Conservation (phyloP, 2,797 vertebrate species). For the Babyrousa celebensis region DNA sequence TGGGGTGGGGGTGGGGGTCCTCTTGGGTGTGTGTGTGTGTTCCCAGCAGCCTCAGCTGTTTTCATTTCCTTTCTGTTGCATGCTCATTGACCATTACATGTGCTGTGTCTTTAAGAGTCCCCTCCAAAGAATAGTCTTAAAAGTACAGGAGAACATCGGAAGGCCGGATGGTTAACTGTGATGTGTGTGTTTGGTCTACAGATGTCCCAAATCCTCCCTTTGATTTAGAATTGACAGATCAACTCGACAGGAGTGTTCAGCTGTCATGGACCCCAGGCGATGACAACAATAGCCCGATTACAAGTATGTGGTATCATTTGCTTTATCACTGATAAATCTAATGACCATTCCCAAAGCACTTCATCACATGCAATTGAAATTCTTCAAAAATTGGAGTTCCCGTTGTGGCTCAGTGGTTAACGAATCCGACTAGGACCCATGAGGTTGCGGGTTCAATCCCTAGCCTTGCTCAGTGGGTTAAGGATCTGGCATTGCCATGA, state of each 20-base stretch:
- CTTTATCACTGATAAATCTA: conserved; percentile 19
- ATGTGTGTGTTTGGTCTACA: conserved; percentile 89
- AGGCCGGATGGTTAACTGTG: conserved; percentile 33
- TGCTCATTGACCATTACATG: conserved; percentile 82
- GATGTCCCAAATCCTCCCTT: conserved; percentile 96
- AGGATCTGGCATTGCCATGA: too few species aligned
- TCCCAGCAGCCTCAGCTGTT: conserved; percentile 79
- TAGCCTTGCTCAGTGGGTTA: too few species aligned
- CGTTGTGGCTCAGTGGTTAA: too few species aligned
- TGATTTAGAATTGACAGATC: conserved; percentile 97
- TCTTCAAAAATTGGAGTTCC: not conserved
- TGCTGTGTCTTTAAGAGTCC: conserved; percentile 63
- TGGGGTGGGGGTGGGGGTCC: not conserved
- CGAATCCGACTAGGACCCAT: too few species aligned
- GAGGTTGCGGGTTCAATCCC: too few species aligned
- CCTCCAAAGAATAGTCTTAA: not conserved
- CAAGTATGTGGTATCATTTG: conserved; percentile 92
- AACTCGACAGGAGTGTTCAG: conserved; percentile 94
- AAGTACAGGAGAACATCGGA: not conserved
- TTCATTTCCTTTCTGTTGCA: conserved; percentile 86
- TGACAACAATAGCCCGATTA: conserved; percentile 97
- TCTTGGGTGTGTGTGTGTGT: conserved; percentile 7
- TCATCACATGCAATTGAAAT: not conserved
- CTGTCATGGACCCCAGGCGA: conserved; percentile 98
- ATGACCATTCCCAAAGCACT: conserved; percentile 25